Evolutionary conservation across 92 coral and sea anemone species (phyloP).

Genomic region (Palythoa grandis): DNA sequence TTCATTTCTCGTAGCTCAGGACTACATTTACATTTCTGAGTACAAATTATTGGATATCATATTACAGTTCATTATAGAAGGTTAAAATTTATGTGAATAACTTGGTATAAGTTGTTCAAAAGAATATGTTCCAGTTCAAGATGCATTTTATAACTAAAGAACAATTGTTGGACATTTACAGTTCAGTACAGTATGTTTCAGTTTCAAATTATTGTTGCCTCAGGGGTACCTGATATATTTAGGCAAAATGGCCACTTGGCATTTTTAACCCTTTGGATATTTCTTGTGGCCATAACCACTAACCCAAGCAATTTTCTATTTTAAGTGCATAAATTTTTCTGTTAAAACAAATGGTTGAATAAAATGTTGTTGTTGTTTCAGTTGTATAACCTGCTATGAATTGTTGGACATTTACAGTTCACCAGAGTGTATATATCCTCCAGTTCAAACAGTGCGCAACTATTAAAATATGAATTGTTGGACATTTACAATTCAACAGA

Average conservation of each 20-base stretch:
- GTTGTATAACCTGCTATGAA: not conserved
- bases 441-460: not conserved
- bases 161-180: conserved; percentile 25
- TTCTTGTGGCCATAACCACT: too few species aligned
- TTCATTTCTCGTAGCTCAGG: too few species aligned
- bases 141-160: conserved; percentile 11
- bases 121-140: conserved; percentile 27
- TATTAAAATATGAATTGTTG: conserved; percentile 25
- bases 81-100: not conserved
- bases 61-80: conserved; percentile 21
- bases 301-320: too few species aligned
- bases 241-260: too few species aligned
- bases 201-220: too few species aligned
- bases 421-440: not conserved
- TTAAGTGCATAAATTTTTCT: too few species aligned
- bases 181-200: too few species aligned
- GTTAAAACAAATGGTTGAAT: too few species aligned
- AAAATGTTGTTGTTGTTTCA: not conserved
- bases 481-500: conserved; percentile 19
- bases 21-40: too few species aligned
- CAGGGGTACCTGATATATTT: too few species aligned
- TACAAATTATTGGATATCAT: too few species aligned
- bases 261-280: too few species aligned
- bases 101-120: conserved; percentile 18
- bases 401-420: conserved; percentile 29